Evolutionary conservation across 2,113 vertebrate species (phyloP).

Genomic region (Sprattus sprattus): DNA sequence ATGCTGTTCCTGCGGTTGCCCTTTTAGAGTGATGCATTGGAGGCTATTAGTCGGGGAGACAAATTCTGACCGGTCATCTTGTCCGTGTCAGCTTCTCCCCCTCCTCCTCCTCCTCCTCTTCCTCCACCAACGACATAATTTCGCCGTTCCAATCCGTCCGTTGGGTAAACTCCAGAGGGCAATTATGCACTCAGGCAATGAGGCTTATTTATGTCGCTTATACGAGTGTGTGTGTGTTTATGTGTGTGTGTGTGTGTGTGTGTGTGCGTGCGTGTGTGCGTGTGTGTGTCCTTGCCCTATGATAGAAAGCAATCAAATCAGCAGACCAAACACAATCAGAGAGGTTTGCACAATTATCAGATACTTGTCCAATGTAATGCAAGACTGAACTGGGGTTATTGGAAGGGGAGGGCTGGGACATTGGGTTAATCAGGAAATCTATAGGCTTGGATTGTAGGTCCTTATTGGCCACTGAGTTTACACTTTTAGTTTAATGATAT

Average conservation of each 20-base stretch:
- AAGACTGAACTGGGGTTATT: neutral
- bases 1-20: neutral
- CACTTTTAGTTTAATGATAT: neutral
- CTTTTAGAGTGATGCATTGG: neutral
- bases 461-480: neutral
- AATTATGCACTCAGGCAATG: neutral
- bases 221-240: neutral
- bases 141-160: neutral
- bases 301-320: slow-evolving; percentile 11
- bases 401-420: neutral
- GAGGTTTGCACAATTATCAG: neutral
- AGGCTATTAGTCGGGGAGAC: neutral
- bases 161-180: slow-evolving; percentile 7
- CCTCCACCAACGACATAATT: neutral
- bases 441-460: neutral
- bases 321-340: neutral
- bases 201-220: neutral
- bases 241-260: neutral
- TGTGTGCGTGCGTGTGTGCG: neutral
- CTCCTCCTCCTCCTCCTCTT: neutral
- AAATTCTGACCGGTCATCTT: neutral
- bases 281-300: neutral
- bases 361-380: slow-evolving; percentile 12
- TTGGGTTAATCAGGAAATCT: neutral
- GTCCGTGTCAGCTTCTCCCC: neutral